Conservation (phyloP, 2,797 vertebrate genomes). For the Tachyglossus aculeatus region DNA sequence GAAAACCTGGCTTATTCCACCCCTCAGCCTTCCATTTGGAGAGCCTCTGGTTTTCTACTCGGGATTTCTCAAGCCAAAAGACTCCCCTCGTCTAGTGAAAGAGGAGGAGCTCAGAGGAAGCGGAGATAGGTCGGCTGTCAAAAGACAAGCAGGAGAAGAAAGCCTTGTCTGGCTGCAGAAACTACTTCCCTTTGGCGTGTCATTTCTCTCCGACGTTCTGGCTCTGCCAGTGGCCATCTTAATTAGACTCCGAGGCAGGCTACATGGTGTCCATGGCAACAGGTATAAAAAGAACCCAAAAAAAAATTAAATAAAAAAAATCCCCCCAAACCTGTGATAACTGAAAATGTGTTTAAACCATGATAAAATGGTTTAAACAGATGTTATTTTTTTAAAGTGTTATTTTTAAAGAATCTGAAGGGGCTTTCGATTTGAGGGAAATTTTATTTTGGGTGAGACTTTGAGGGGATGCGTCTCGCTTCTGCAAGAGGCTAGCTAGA, state of each 20-base stretch:
- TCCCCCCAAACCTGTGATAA: slow-evolving; percentile 68
- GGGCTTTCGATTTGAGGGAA: slow-evolving; percentile 63
- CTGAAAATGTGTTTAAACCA: slow-evolving; percentile 71
- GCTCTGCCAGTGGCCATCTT: slow-evolving; percentile 61
- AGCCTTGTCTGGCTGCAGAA: slow-evolving; percentile 29
- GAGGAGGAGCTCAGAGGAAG: neutral
- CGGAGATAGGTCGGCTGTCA: neutral
- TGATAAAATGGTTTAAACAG: slow-evolving; percentile 71
- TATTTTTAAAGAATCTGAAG: slow-evolving; percentile 69
- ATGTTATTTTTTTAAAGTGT: slow-evolving; percentile 72
- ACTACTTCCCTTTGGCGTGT: slow-evolving; percentile 55
- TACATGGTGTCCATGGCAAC: slow-evolving; percentile 68
- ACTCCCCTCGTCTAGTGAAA: neutral
- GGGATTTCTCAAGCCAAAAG: slow-evolving; percentile 3
- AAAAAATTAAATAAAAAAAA: slow-evolving; percentile 12
- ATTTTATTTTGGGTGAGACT: slow-evolving; percentile 58
- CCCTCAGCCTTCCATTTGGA: neutral
- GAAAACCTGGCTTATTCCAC: neutral
- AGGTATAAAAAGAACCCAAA: slow-evolving; percentile 66
- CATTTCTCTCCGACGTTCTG: slow-evolving; percentile 52
- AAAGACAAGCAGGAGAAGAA: neutral
- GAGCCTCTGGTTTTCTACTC: too few relatives aligned
- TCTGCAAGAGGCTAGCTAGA: slow-evolving; percentile 37
- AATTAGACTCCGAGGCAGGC: slow-evolving; percentile 63
- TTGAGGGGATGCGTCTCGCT: slow-evolving; percentile 51